A percentile compares a stretch with the other conserved stretches of the same genome.
These are phyloP conservation scores for Hycleus cichorii DNA, from an alignment of 1,140 invertebrate species.

Conservation along the genomic window DNA sequence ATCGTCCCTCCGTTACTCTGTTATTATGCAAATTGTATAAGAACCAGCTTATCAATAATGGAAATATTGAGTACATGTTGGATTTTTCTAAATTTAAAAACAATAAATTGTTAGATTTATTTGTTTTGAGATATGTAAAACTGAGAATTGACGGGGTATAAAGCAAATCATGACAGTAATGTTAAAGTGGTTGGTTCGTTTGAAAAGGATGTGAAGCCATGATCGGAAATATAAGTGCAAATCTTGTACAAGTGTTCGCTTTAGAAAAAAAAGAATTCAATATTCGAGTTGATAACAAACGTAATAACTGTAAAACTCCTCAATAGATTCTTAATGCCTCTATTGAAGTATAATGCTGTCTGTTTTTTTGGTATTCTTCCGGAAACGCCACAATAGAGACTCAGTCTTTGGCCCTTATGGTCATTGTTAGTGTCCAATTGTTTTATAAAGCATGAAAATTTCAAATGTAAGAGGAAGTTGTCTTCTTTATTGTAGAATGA, in stretches of 20 bases:
- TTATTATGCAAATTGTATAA: no score
- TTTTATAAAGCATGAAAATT: background rate
- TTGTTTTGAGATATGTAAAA: no score
- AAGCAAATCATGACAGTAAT: background rate
- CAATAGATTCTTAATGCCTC: background rate
- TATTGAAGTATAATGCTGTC: background rate
- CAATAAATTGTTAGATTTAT: no score
- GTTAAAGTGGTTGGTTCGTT: background rate
- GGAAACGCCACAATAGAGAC: no score
- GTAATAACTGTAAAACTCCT: background rate
- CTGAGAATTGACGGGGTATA: background rate
- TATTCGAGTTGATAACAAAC: background rate
- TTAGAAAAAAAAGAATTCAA: background rate
- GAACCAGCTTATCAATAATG: no score
- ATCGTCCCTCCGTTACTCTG: no score
- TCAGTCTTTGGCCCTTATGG: background rate
- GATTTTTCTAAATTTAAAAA: no score
- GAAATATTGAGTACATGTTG: no score
- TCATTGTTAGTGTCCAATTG: background rate
- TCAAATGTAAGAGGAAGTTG: no score
- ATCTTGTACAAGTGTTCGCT: background rate
- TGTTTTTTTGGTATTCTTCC: background rate
- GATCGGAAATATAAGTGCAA: background rate
- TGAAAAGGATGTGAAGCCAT: background rate
- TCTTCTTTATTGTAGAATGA: constrained; percentile 6